A percentile compares a stretch with the other conserved stretches of the same genome.
These are phyloP conservation scores for Eulemur macaco DNA, from an alignment of 2,113 vertebrate species.

Conservation along the genomic window DNA sequence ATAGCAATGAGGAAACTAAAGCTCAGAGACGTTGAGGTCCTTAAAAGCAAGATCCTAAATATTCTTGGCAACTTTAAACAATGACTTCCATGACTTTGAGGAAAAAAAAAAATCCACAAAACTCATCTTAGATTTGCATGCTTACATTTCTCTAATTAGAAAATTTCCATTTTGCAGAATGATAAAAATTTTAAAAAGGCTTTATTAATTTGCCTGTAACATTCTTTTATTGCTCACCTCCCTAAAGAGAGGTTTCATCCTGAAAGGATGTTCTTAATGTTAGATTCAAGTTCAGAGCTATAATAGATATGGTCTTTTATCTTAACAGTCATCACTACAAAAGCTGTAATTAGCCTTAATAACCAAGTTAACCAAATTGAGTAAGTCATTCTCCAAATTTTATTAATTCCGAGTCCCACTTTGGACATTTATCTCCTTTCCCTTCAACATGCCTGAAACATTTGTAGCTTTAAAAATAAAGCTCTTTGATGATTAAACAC, in stretches of 20 bases:
- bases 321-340: constrained; percentile 64
- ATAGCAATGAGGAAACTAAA: background rate
- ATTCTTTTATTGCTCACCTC: constrained; percentile 52
- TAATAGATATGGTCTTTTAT: constrained; percentile 68
- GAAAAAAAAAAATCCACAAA: constrained; percentile 10
- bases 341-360: constrained; percentile 72
- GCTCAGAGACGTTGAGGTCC: background rate
- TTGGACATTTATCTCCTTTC: constrained; percentile 52
- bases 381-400: constrained; percentile 69
- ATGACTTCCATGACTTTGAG: constrained; percentile 6
- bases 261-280: constrained; percentile 65
- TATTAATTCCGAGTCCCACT: constrained; percentile 68
- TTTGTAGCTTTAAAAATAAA: constrained; percentile 54
- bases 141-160: constrained; percentile 58
- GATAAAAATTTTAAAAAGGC: constrained; percentile 24
- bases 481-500: constrained; percentile 54
- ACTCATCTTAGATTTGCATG: constrained; percentile 10
- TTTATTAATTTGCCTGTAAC: constrained; percentile 63
- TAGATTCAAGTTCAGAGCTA: constrained; percentile 60
- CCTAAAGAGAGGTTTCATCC: constrained; percentile 60
- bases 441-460: constrained; percentile 49
- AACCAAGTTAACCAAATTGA: constrained; percentile 70
- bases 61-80: constrained; percentile 41
- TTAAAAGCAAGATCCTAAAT: constrained; percentile 33
- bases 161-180: constrained; percentile 52